These are phyloP conservation scores for Spongia lamella DNA, from an alignment of 37 sponge, comb jelly and placozoan genomes.

Conservation along the genomic window DNA sequence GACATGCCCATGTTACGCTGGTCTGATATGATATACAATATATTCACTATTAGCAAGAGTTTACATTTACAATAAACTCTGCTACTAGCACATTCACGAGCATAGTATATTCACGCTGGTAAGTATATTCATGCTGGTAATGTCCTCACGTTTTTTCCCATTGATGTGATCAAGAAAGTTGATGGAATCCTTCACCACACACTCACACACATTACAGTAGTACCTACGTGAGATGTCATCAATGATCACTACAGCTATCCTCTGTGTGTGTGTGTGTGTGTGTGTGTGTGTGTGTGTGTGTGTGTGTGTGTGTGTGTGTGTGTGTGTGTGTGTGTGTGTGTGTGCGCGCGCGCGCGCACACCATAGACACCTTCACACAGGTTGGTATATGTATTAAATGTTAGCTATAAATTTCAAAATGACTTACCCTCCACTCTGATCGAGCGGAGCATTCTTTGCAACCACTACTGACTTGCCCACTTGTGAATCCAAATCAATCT, in stretches of 20 bases:
- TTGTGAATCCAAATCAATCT: constrained; percentile 94
- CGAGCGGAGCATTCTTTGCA: constrained; percentile 82
- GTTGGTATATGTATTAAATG: background rate
- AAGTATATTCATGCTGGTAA: background rate
- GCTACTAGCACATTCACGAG: background rate
- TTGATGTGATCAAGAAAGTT: constrained; percentile 99
- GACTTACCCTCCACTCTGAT: constrained; percentile 88
- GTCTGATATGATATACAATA: constrained; percentile 57
- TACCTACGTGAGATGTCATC: constrained; percentile 61
- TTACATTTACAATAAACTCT: background rate
- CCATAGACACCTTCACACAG: background rate
- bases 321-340: background rate
- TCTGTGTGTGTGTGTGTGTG: no score
- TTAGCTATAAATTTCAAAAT: no score
- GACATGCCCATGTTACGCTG: constrained; percentile 99
- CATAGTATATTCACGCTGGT: background rate
- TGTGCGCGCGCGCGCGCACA: background rate
- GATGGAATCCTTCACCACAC: constrained; percentile 97
- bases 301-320: background rate
- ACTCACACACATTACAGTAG: constrained; percentile 98
- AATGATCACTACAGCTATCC: no score
- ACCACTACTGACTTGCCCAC: constrained; percentile 90
- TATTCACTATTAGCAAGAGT: background rate
- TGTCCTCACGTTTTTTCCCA: constrained; percentile 90
- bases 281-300: no score